These are phyloP conservation scores for Papilio xuthus DNA, from an alignment of 1,140 invertebrate species.

Conservation along the genomic window DNA sequence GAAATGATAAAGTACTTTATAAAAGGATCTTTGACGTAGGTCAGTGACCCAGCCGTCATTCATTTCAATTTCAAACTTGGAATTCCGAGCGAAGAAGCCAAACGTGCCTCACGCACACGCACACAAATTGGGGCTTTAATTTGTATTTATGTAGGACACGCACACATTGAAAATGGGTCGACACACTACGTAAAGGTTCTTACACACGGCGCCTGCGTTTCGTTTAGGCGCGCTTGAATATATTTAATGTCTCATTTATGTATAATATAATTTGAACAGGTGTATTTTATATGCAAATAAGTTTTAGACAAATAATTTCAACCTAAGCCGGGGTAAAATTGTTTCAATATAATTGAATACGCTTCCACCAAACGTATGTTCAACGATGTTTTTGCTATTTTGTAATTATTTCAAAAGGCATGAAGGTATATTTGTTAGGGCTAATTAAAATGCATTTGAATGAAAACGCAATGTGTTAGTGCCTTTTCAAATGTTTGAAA, in stretches of 20 bases:
- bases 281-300: not conserved
- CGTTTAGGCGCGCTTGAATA: constrained; percentile 11
- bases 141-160: constrained; percentile 72
- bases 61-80: constrained; percentile 79
- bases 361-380: not conserved
- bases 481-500: constrained; percentile 30
- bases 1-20: constrained; percentile 45
- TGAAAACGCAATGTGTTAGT: constrained; percentile 32
- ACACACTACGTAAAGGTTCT: constrained; percentile 59
- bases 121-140: constrained; percentile 52
- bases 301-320: constrained; percentile 1
- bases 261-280: constrained; percentile 8
- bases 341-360: constrained; percentile 17
- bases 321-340: not conserved
- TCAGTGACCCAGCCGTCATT: constrained; percentile 77
- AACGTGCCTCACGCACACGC: constrained; percentile 55
- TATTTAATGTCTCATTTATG: constrained; percentile 31
- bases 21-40: constrained; percentile 72
- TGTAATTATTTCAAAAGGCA: constrained; percentile 31
- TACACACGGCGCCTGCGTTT: constrained; percentile 31
- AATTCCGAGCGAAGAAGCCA: constrained; percentile 74
- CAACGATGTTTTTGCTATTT: constrained; percentile 25
- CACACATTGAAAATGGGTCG: constrained; percentile 74
- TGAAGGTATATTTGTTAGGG: constrained; percentile 26
- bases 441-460: constrained; percentile 34